Percentiles rank a stretch among this genome's conserved stretches.
Evolutionary conservation across 2,797 vertebrate genomes (phyloP).

Genomic region (Onychomys leucogaster): DNA sequence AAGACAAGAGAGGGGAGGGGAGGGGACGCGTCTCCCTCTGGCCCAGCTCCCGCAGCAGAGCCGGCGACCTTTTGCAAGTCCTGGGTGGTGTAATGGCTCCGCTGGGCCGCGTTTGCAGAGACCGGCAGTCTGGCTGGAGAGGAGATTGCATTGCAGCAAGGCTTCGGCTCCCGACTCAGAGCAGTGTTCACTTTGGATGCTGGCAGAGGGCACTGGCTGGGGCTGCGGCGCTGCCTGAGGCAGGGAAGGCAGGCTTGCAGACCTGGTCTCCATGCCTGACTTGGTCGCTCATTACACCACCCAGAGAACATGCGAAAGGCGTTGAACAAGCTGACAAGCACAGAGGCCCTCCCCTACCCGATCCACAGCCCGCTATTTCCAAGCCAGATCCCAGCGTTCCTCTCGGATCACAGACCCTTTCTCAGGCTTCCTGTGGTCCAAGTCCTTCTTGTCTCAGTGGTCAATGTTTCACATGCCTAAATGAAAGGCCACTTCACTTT

Average conservation of each 20-base stretch:
- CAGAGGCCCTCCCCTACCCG: not conserved
- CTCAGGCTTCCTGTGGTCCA: not conserved
- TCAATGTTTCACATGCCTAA: not conserved
- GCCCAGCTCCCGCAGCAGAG: conserved; percentile 83
- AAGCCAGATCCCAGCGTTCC: not conserved
- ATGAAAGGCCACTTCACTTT: not conserved
- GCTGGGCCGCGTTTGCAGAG: not conserved
- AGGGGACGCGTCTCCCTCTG: conserved; percentile 90
- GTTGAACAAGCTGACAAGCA: conserved; percentile 83
- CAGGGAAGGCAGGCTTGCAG: conserved; percentile 27
- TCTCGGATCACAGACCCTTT: not conserved
- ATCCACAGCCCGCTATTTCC: not conserved
- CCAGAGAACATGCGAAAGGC: conserved; percentile 92
- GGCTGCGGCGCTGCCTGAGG: not conserved
- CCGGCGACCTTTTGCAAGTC: conserved; percentile 91
- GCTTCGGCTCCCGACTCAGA: conserved; percentile 56
- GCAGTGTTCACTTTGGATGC: conserved; percentile 63
- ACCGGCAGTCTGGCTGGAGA: not conserved
- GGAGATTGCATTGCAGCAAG: not conserved
- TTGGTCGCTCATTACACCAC: conserved; percentile 93
- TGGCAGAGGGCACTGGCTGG: not conserved
- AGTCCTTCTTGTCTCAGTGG: no score
- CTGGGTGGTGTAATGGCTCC: conserved; percentile 95
- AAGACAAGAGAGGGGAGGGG: conserved; percentile 87
- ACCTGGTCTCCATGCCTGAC: conserved; percentile 47